Evolutionary conservation across 2,797 vertebrate species (phyloP).

Genomic region (Rhinoraja longicauda): DNA sequence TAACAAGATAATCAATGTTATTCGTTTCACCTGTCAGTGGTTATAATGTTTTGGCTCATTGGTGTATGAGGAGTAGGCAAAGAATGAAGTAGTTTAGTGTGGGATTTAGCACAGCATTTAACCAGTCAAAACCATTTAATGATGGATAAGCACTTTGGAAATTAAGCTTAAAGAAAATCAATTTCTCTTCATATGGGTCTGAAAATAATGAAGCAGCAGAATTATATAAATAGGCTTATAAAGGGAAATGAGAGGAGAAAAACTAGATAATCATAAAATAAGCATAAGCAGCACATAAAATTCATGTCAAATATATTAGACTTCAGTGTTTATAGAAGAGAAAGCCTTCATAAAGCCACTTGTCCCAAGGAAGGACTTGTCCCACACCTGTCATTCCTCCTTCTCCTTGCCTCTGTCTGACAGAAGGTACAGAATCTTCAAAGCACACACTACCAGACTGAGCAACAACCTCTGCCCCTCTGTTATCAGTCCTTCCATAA

Average conservation of each 20-base stretch:
- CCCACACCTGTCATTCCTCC: too few relatives aligned
- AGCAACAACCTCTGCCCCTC: too few relatives aligned
- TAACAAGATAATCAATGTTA: too few relatives aligned
- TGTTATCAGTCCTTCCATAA: too few relatives aligned
- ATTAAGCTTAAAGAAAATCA: slow-evolving; percentile 1
- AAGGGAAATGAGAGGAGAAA: not conserved
- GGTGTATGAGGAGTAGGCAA: not conserved
- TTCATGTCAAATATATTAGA: slow-evolving; percentile 13
- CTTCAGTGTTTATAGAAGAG: not conserved
- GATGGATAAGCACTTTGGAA: slow-evolving; percentile 25
- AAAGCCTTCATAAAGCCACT: not conserved
- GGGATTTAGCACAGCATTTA: not conserved
- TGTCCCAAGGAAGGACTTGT: too few relatives aligned
- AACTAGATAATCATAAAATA: not conserved
- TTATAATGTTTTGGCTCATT: too few relatives aligned
- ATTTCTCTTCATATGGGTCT: slow-evolving; percentile 14
- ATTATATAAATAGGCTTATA: not conserved
- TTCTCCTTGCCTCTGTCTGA: too few relatives aligned
- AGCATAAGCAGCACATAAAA: not conserved
- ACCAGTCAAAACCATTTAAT: not conserved
- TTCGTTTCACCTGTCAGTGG: too few relatives aligned
- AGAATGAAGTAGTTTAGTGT: not conserved
- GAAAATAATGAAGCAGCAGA: slow-evolving; percentile 19
- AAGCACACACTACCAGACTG: too few relatives aligned
- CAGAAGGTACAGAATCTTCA: too few relatives aligned